Percentiles rank a stretch among this genome's conserved stretches.
These are phyloP conservation scores for Mungos mungo DNA, from an alignment of 2,113 vertebrate species.

Conservation along the genomic window DNA sequence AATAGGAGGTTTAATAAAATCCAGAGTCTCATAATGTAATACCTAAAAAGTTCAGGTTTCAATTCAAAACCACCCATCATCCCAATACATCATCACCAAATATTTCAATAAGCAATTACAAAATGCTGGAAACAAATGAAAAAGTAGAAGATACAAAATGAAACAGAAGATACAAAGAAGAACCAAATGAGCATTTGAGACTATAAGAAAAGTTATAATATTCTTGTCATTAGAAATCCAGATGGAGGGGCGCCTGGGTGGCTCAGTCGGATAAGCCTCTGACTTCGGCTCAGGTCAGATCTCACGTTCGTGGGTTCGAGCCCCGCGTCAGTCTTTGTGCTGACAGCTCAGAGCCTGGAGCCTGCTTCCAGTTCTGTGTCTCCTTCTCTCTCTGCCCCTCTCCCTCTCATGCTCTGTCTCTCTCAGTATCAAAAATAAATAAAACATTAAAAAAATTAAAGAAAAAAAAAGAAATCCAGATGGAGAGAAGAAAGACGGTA, in stretches of 20 bases:
- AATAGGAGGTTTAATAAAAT: neutral
- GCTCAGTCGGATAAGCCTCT: too few species aligned
- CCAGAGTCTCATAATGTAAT: neutral
- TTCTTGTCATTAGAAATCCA: neutral
- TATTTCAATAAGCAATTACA: neutral
- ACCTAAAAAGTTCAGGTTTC: conserved; percentile 16
- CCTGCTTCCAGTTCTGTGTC: too few species aligned
- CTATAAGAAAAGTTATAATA: neutral
- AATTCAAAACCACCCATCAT: neutral
- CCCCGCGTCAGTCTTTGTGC: too few species aligned
- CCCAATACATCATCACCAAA: neutral
- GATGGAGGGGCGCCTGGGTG: too few species aligned
- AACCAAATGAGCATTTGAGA: neutral
- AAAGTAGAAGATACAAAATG: neutral
- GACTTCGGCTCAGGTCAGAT: too few species aligned
- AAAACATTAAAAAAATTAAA: too few species aligned
- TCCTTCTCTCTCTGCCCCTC: too few species aligned
- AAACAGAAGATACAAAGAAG: neutral
- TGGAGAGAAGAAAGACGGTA: neutral
- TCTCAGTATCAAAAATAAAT: too few species aligned
- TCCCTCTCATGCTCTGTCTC: too few species aligned
- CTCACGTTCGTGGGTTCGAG: too few species aligned
- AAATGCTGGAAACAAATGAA: neutral
- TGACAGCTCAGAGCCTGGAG: too few species aligned
- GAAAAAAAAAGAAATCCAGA: conserved; percentile 14